A percentile compares a stretch with the other conserved stretches of the same genome.
Conservation (phyloP, 2,113 vertebrate genomes). For the Stercorarius parasiticus region DNA sequence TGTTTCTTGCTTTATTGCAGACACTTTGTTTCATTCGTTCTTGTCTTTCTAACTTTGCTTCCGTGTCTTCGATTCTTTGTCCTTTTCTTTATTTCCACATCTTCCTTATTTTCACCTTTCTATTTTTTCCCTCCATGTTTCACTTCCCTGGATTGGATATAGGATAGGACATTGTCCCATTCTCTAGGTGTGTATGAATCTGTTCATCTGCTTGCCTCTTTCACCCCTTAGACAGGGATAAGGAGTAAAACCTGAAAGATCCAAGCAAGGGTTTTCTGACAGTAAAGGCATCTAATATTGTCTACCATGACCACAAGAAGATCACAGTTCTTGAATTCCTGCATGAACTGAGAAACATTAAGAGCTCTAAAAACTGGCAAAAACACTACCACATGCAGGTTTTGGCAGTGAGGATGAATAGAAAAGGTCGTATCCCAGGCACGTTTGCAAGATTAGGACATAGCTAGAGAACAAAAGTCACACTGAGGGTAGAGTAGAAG, state of each 20-base stretch:
- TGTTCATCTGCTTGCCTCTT: not conserved
- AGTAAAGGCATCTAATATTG: not conserved
- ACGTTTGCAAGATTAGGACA: not conserved
- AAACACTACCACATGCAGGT: not conserved
- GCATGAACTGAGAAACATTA: not conserved
- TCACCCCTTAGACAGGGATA: not conserved
- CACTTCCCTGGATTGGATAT: not conserved
- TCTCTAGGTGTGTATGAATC: not conserved
- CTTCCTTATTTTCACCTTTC: not conserved
- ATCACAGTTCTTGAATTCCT: not conserved
- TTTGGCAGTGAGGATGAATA: not conserved
- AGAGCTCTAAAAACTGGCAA: not conserved
- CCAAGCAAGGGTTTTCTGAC: not conserved
- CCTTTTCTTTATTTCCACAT: not conserved
- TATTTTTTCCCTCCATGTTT: not conserved
- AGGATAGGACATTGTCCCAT: not conserved
- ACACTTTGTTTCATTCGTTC: not conserved
- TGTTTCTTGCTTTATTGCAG: not conserved
- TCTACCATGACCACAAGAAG: not conserved
- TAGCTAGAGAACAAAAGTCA: not conserved
- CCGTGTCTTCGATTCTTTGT: not conserved
- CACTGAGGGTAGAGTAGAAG: not conserved
- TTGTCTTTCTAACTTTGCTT: not conserved
- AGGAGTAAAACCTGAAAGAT: not conserved
- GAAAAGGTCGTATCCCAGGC: not conserved